These are phyloP conservation scores for Tokudaia tokunoshimensis DNA, from an alignment of 2,797 vertebrate genomes.

Conservation along the genomic window DNA sequence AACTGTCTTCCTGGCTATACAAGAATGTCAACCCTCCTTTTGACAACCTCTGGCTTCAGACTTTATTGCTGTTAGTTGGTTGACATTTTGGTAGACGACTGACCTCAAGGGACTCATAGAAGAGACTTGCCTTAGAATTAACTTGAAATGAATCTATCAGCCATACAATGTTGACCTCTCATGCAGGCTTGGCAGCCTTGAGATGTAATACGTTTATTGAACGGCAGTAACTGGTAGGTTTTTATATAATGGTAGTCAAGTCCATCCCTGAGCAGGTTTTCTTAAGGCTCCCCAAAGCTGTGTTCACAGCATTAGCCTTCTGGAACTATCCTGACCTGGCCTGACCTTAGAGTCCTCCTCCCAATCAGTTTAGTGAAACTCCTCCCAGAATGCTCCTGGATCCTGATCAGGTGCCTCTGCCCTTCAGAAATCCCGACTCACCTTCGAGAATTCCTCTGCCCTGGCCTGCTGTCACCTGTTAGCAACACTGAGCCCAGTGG, in stretches of 20 bases:
- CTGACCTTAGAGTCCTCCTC: background rate
- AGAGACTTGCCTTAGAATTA: background rate
- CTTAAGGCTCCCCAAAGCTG: background rate
- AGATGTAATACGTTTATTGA: constrained; percentile 20
- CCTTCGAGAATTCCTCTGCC: background rate
- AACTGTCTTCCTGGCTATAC: constrained; percentile 46
- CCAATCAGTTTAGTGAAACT: background rate
- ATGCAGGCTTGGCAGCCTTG: background rate
- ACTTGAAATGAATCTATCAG: background rate
- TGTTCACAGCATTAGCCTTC: background rate
- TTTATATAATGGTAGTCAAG: too few relatives aligned
- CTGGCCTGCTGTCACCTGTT: background rate
- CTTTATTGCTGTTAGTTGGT: background rate
- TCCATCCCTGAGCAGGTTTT: background rate
- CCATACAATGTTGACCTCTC: background rate
- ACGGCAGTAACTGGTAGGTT: background rate
- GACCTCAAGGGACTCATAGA: background rate
- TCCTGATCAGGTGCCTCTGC: background rate
- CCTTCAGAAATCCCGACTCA: background rate
- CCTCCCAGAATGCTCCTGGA: background rate
- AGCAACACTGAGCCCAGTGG: too few relatives aligned
- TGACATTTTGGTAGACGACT: constrained; percentile 26
- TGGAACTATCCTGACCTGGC: background rate
- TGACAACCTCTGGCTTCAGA: background rate
- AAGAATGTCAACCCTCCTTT: background rate